Conservation (phyloP, 2,113 vertebrate genomes). For the Desmodus rotundus region DNA sequence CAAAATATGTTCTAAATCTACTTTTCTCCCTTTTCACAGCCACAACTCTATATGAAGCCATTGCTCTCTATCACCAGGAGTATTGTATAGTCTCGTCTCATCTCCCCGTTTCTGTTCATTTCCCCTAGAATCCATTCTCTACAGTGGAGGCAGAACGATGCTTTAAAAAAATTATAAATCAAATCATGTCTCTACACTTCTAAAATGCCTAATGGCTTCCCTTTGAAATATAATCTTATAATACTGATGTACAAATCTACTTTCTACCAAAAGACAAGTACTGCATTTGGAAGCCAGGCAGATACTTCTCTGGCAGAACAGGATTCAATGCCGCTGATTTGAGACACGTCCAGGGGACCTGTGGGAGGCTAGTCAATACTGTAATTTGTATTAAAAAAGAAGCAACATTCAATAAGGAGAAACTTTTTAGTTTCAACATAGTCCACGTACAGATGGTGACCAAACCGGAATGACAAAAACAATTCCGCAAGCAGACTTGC, state of each 20-base stretch:
- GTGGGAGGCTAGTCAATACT: background rate
- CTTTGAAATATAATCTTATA: background rate
- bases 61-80: background rate
- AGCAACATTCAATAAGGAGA: background rate
- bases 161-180: background rate
- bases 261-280: background rate
- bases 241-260: background rate
- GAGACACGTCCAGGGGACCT: background rate
- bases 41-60: background rate
- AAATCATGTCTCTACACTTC: background rate
- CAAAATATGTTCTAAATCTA: background rate
- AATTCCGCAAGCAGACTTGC: background rate
- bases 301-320: background rate
- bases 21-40: background rate
- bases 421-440: background rate
- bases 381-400: background rate
- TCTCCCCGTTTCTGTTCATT: background rate
- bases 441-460: background rate
- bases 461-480: background rate
- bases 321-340: background rate
- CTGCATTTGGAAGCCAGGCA: background rate
- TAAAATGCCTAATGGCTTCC: background rate
- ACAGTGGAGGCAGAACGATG: background rate
- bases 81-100: background rate
- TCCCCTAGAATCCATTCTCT: background rate